These are phyloP conservation scores for Anolis carolinensis DNA, from an alignment of 2,113 vertebrate species.

Conservation along the genomic window DNA sequence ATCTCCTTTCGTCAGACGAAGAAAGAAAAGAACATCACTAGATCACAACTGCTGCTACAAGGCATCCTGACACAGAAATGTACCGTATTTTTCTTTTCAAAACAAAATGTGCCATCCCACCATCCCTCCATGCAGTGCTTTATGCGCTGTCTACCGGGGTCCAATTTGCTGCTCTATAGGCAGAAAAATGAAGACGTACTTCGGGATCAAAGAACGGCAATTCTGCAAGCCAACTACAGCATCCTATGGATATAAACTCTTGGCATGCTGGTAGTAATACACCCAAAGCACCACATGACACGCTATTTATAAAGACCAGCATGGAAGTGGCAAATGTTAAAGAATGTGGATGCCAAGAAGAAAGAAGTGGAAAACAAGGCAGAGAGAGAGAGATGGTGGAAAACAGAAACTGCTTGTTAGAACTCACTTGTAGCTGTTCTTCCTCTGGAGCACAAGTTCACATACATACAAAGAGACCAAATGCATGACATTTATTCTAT, in stretches of 20 bases:
- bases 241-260: not conserved
- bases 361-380: not conserved
- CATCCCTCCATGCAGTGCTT: not conserved
- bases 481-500: not conserved
- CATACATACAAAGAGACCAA: no score
- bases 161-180: slow-evolving; percentile 50
- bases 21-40: accelerated
- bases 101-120: slow-evolving; percentile 47
- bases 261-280: slow-evolving; percentile 33
- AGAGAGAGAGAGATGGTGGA: not conserved
- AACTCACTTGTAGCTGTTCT: not conserved
- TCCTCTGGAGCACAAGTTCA: no score
- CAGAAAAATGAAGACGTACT: slow-evolving; percentile 53
- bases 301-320: not conserved
- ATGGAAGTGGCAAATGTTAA: not conserved
- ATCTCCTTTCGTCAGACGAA: slow-evolving; percentile 14
- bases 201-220: slow-evolving; percentile 36
- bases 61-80: slow-evolving; percentile 8
- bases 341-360: accelerated
- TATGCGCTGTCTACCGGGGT: slow-evolving; percentile 50
- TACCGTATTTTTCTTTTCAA: slow-evolving; percentile 40
- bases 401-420: not conserved
- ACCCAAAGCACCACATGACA: not conserved
- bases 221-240: slow-evolving; percentile 21
- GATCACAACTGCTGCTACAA: not conserved